Conservation (phyloP, 2,797 vertebrate genomes). For the Chiroxiphia lanceolata region DNA sequence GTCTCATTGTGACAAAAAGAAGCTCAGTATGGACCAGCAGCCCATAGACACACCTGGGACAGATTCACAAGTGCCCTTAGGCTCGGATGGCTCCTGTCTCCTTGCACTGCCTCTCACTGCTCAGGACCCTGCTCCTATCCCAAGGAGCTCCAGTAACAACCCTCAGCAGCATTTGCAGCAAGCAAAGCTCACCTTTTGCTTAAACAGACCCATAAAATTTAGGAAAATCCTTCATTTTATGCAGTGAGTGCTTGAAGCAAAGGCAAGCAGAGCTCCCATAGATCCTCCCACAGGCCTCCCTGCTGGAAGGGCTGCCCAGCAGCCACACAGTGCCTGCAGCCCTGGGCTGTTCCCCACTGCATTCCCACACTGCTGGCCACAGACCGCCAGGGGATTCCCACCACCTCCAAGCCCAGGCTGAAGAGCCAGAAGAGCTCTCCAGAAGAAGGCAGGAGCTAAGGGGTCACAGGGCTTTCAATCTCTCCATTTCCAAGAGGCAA, state of each 20-base stretch:
- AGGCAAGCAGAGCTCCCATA: neutral
- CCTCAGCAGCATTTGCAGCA: neutral
- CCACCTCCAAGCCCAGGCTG: neutral
- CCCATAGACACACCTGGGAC: neutral
- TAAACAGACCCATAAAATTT: neutral
- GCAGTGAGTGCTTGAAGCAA: neutral
- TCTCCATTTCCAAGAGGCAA: neutral
- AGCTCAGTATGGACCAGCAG: neutral
- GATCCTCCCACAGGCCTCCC: neutral
- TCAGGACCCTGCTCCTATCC: neutral
- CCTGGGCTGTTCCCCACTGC: neutral
- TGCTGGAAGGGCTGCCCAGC: neutral
- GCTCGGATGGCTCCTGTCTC: fast-evolving
- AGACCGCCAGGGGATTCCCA: neutral
- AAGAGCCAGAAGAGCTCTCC: neutral
- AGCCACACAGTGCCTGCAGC: neutral
- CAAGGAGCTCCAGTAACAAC: neutral
- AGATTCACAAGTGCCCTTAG: neutral
- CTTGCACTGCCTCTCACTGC: neutral
- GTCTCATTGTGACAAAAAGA: neutral
- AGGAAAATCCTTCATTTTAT: neutral
- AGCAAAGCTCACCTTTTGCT: neutral
- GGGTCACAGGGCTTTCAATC: neutral
- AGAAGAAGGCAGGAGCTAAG: neutral
- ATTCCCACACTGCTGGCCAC: fast-evolving